Evolutionary conservation across 2,113 vertebrate species (phyloP), one percentile per base, ranked within the genome.

Genomic region (Proteles cristata): DNA sequence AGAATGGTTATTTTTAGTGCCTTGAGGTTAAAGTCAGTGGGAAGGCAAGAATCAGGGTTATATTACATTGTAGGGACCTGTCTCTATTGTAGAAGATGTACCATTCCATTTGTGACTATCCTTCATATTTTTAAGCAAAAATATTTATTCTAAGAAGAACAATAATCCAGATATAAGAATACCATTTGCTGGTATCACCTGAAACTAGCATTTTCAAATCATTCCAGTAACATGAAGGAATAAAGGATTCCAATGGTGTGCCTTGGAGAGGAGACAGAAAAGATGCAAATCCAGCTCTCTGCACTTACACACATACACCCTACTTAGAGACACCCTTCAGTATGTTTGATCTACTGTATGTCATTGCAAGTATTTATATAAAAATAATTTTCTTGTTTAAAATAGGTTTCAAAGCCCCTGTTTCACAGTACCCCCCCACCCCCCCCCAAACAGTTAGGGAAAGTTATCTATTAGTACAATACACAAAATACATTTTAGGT

Each of bases 11-110:
- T 96, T 96, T 88, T 66, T 66, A 53, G 86, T 63, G 66, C 45
- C 50, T 96, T 50, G 61, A 93, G 93, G 94, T 96, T 96, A 95
- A 97, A 97, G 33, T 94, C 87, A 79, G 48, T 88, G 71, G 81
- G 79, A 91, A 95, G 61, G 55, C 50, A 92, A 76, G 73, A 82
- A 53, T 89, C 81, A 9, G 7, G 45, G 7, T 76, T 94, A 11
- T 74, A 25, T 1, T 79, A 23, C 48, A 80, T 81, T 88, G 12
- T 39, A 84, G 45, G 31, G 31, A 88, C 4, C 53, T 63, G 4
- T 53, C 58, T 94, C 33, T 9, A 43, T 35, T 35, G 28, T 25
- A 77, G 73, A 16, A 93, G 35, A 0, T 4, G 3, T 53, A 68
- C 4, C 71, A 55, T 69, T 31, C 28, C n/a, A 92, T 95, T 86